Evolutionary conservation across 1,140 invertebrate genomes (phyloP), one percentile per base, ranked within the genome.

Genomic region (Tyrophagus putrescentiae): DNA sequence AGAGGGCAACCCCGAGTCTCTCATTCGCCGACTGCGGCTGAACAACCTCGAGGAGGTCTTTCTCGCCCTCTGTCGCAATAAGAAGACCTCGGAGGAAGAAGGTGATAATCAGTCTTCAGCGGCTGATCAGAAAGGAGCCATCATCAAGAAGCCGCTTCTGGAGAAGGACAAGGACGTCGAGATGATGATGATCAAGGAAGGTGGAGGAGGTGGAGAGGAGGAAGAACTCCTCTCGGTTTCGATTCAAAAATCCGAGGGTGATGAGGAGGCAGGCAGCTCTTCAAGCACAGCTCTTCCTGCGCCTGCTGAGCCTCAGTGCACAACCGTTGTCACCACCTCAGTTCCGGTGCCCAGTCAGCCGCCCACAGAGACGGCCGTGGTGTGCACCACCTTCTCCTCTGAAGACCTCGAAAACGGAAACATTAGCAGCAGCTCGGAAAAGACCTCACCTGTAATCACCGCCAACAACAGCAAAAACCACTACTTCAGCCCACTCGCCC

Each of bases 21-120:
- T 72, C 11, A 66, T 73, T 34, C 36, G 63, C 1, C 52, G 57
- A n/a, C 68, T 68, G 53, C 62, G 65, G 1, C 16, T 34, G 13
- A 25, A 41, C 16, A 62, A 31, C 33, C 5, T 87, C 77, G 65
- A 97, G 83, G 76, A 98, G 95, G 56, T 79, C 77, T n/a, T 84
- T 77, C 72, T 98, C 11, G 90, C 91, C 72, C 74, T 96, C 0
- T 94, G 89, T 33, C 80, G 84, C 57, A 77, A 78, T 39, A 70
- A 74, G 4, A 27, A 60, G 33, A 58, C 16, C 54, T 5, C 23
- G 36, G 29, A 42, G 18, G 7, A 50, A 13, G n/a, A 39, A 39
- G n/a, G 36, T n/a, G n/a, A 6, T 33, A 54, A 54, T 7, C 21
- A 32, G 9, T 13, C 11, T 54, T 32, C 6, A 21, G 16, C 39